Percentiles rank a stretch among this genome's conserved stretches.
phyloP scores from a whole-genome alignment of 1,140 invertebrate species.

The Zophobas atratus region DNA sequence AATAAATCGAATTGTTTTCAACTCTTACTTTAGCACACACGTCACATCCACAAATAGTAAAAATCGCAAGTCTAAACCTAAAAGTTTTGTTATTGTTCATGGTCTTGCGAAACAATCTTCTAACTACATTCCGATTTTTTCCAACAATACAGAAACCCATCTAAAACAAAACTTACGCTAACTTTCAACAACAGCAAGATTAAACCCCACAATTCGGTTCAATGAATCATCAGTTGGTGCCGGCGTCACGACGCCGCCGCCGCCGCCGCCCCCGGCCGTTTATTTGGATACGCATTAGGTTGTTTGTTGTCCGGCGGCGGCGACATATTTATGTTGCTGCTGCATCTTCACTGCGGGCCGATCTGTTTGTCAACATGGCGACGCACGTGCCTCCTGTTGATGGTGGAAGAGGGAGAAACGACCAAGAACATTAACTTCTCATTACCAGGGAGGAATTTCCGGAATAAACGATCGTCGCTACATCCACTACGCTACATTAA shows the following conservation, averaged over 20 bases:
- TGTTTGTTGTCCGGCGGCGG: conserved; percentile 54
- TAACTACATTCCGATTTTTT: no score
- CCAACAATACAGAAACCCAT: no score
- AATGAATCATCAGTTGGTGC: conserved; percentile 47
- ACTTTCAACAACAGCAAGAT: no score
- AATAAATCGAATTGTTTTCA: no score
- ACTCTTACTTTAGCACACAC: no score
- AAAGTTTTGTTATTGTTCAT: no score
- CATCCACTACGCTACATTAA: conserved; percentile 18
- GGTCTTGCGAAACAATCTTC: no score
- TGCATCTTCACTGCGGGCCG: conserved; percentile 41
- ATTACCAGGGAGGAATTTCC: conserved; percentile 4
- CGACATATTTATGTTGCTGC: conserved; percentile 50
- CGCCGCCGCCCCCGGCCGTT: conserved; percentile 49
- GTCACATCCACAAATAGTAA: no score
- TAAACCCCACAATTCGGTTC: no score
- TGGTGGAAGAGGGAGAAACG: conserved; percentile 9
- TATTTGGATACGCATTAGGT: conserved; percentile 58
- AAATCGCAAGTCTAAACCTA: no score
- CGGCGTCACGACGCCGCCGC: conserved; percentile 44
- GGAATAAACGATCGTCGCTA: conserved; percentile 2
- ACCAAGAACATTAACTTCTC: conserved; percentile 47
- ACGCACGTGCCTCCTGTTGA: conserved; percentile 47
- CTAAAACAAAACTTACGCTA: no score
- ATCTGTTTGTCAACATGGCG: conserved; percentile 36